Conservation (phyloP, 2,113 vertebrate genomes). For the Deroptyus accipitrinus region DNA sequence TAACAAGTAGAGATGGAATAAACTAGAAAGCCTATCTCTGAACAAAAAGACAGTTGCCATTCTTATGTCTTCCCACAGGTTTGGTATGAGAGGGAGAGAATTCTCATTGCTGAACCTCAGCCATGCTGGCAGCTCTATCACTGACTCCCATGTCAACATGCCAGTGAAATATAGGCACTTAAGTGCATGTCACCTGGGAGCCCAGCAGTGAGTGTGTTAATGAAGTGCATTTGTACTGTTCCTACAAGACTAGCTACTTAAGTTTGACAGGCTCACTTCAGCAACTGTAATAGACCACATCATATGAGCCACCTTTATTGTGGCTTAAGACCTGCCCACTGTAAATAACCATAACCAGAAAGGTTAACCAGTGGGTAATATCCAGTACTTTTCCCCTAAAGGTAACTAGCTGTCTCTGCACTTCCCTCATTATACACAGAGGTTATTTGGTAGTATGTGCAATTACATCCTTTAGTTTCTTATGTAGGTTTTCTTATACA, state of each 20-base stretch:
- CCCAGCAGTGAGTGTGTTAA: not conserved
- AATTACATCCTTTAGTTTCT: not conserved
- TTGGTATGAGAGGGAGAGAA: not conserved
- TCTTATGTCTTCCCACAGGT: constrained; percentile 12
- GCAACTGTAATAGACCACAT: not conserved
- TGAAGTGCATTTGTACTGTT: not conserved
- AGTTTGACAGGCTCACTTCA: not conserved
- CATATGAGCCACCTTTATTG: not conserved
- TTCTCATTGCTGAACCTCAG: not conserved
- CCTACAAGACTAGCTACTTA: not conserved
- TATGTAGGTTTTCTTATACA: not conserved
- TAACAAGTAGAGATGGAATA: constrained; percentile 20
- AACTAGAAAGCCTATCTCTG: not conserved
- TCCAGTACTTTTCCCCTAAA: not conserved
- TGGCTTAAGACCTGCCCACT: not conserved
- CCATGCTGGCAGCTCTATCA: not conserved
- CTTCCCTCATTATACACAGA: not conserved
- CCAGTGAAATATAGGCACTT: not conserved
- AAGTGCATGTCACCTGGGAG: not conserved
- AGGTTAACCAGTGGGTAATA: not conserved
- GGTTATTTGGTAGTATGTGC: not conserved
- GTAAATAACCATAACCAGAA: not conserved
- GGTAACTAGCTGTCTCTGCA: not conserved
- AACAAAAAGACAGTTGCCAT: not conserved
- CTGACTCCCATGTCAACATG: not conserved